Percentiles rank a stretch among this genome's conserved stretches.
Conservation (phyloP, 2,113 vertebrate species). For the Neolamprologus sp. region DNA sequence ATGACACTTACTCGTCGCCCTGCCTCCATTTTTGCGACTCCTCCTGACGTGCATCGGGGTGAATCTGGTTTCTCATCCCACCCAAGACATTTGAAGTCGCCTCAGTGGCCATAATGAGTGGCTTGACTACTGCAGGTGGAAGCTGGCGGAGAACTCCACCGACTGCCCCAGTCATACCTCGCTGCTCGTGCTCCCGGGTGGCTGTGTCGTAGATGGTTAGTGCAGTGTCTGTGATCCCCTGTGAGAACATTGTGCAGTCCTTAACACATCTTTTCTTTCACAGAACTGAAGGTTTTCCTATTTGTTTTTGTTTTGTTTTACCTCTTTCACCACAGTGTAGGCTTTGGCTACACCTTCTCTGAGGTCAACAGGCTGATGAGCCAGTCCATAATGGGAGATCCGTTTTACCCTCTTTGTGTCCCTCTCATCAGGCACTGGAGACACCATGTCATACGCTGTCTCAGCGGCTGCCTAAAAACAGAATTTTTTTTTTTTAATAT, state of each 20-base stretch:
- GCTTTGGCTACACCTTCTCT: conserved; percentile 97
- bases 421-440: conserved; percentile 82
- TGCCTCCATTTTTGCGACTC: conserved; percentile 97
- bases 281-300: background rate
- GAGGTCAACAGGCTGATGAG: conserved; percentile 92
- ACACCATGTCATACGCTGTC: conserved; percentile 98
- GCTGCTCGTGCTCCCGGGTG: conserved; percentile 93
- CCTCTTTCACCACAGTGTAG: conserved; percentile 95
- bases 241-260: background rate
- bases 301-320: conserved; percentile 29
- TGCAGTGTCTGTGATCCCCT: conserved; percentile 95
- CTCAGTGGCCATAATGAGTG: conserved; percentile 93
- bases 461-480: conserved; percentile 86
- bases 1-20: conserved; percentile 74
- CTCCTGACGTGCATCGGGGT: conserved; percentile 92
- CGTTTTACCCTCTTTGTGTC: conserved; percentile 82
- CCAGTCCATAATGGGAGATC: conserved; percentile 82
- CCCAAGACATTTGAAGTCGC: conserved; percentile 94
- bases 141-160: conserved; percentile 95
- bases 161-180: conserved; percentile 92
- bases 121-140: conserved; percentile 91
- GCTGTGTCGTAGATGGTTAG: conserved; percentile 95
- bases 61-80: conserved; percentile 97
- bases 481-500: background rate
- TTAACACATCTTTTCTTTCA: background rate